Percentiles rank a stretch among this genome's conserved stretches.
These are phyloP conservation scores for Elaeidobius kamerunicus DNA, from an alignment of 2,888 invertebrate species.

Conservation along the genomic window DNA sequence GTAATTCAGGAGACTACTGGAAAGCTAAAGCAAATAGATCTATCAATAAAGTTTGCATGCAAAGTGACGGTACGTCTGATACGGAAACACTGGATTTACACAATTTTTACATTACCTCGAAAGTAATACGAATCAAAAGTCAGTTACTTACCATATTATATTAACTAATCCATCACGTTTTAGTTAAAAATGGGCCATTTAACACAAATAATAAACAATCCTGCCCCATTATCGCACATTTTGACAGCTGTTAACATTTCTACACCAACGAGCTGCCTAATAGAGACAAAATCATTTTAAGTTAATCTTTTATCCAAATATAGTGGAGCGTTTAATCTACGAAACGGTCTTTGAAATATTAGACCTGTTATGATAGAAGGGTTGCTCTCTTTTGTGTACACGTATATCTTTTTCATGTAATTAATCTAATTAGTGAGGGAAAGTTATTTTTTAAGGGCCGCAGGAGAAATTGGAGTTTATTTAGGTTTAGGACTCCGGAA, in stretches of 20 bases:
- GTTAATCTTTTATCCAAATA: too few relatives aligned
- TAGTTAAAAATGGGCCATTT: slow-evolving; percentile 47
- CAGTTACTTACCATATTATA: slow-evolving; percentile 47
- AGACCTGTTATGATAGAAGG: too few relatives aligned
- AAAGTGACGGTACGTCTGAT: slow-evolving; percentile 6
- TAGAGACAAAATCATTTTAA: too few relatives aligned
- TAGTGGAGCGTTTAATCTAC: too few relatives aligned
- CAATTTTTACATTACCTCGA: neutral
- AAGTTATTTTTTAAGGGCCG: too few relatives aligned
- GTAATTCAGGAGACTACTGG: slow-evolving; percentile 6
- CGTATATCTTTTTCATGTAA: too few relatives aligned
- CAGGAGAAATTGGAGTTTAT: too few relatives aligned
- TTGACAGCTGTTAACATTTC: slow-evolving; percentile 40
- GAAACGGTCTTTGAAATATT: too few relatives aligned
- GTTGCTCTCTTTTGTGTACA: too few relatives aligned
- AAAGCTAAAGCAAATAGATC: slow-evolving; percentile 18
- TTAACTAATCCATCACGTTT: slow-evolving; percentile 50
- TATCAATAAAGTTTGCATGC: slow-evolving; percentile 9
- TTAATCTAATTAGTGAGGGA: too few relatives aligned
- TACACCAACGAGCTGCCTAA: slow-evolving; percentile 5
- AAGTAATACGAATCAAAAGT: slow-evolving; percentile 2
- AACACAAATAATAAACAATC: slow-evolving; percentile 46
- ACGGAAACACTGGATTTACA: neutral
- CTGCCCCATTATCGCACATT: slow-evolving; percentile 50
- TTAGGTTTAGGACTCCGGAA: too few relatives aligned